A percentile compares a stretch with the other conserved stretches of the same genome.
These are phyloP conservation scores for Aphodius granarius DNA, from an alignment of 2,888 invertebrate genomes.

Conservation along the genomic window DNA sequence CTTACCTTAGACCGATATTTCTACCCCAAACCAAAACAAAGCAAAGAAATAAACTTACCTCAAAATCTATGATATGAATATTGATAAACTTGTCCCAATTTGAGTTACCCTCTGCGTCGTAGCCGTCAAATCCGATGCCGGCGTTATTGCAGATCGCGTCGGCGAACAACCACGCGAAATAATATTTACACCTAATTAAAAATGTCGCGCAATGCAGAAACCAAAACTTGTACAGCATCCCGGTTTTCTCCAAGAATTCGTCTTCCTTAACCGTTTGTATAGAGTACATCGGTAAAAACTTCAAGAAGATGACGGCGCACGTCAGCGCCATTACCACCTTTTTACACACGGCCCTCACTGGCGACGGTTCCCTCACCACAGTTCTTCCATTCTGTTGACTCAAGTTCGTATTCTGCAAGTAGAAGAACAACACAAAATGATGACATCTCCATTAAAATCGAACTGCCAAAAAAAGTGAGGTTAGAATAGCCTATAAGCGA, in stretches of 20 bases:
- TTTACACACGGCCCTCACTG: slow-evolving; percentile 68
- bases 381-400: slow-evolving; percentile 55
- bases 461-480: not conserved
- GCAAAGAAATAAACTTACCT: slow-evolving; percentile 60
- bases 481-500: no score
- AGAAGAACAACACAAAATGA: no score
- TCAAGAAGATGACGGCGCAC: slow-evolving; percentile 73
- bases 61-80: slow-evolving; percentile 85
- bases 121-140: slow-evolving; percentile 87
- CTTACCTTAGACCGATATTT: no score
- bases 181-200: slow-evolving; percentile 87
- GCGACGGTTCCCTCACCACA: slow-evolving; percentile 69
- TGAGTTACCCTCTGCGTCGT: slow-evolving; percentile 70
- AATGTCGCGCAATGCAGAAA: slow-evolving; percentile 77
- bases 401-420: slow-evolving; percentile 51
- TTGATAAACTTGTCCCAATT: slow-evolving; percentile 95
- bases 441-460: no score
- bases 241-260: slow-evolving; percentile 63
- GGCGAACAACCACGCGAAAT: slow-evolving; percentile 95
- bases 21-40: not conserved
- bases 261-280: slow-evolving; percentile 70
- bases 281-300: slow-evolving; percentile 66
- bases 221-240: slow-evolving; percentile 67
- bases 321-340: slow-evolving; percentile 71
- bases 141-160: slow-evolving; percentile 95